Conservation (phyloP, 2,888 invertebrate species). For the Hirtodrosophila confusa region DNA sequence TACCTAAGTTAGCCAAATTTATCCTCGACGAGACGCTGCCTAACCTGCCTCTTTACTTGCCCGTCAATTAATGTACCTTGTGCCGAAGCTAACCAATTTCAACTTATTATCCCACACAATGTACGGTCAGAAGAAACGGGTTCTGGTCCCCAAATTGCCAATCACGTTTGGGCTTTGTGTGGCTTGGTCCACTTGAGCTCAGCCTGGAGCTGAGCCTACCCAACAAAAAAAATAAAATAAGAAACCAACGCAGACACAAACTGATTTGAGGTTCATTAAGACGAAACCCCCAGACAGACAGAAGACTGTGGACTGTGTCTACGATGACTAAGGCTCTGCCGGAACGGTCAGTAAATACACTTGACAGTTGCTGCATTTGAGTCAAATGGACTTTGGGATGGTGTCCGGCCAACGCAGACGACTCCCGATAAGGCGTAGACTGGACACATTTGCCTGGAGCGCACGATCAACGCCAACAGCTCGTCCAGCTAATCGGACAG, state of each 20-base stretch:
- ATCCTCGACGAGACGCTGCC: constrained; percentile 18
- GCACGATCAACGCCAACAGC: constrained; percentile 49
- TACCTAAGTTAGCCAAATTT: constrained; percentile 31
- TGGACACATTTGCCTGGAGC: constrained; percentile 41
- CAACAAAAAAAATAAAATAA: constrained; percentile 8
- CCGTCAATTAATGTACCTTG: constrained; percentile 56
- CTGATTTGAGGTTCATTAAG: constrained; percentile 82
- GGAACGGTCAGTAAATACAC: constrained; percentile 46
- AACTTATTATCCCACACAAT: constrained; percentile 72
- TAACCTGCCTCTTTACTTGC: constrained; percentile 30
- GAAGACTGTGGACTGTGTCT: constrained; percentile 28
- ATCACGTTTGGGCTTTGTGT: constrained; percentile 23
- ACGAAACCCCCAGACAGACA: constrained; percentile 50
- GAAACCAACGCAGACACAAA: constrained; percentile 69
- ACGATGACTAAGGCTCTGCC: constrained; percentile 64
- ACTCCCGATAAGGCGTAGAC: constrained; percentile 42
- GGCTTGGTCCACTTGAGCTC: constrained; percentile 32
- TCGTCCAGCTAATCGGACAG: constrained; percentile 54
- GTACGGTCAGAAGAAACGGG: constrained; percentile 49
- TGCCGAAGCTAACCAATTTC: constrained; percentile 62
- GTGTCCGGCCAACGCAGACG: constrained; percentile 54
- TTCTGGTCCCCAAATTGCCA: constrained; percentile 45
- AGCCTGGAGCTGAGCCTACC: constrained; percentile 23
- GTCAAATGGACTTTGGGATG: constrained; percentile 50
- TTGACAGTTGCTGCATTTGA: constrained; percentile 54